A percentile compares a stretch with the other conserved stretches of the same genome.
These are phyloP conservation scores for Brachionus rubens DNA, from an alignment of 1,140 invertebrate genomes.

Conservation along the genomic window DNA sequence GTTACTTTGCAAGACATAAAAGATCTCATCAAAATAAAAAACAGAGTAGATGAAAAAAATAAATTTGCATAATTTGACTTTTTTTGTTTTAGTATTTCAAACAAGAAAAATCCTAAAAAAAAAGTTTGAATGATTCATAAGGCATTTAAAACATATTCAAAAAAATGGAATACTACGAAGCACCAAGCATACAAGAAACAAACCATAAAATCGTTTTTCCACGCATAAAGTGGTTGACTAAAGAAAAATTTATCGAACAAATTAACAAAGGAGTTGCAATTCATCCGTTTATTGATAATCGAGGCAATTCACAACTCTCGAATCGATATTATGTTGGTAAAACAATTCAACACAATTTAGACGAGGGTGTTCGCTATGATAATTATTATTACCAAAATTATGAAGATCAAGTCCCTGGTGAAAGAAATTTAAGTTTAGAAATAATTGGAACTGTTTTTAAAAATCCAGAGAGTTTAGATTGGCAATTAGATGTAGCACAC, in stretches of 20 bases:
- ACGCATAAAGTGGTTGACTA: constrained; percentile 12
- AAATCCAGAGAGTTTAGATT: neutral
- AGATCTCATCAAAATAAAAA: neutral
- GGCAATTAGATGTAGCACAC: neutral
- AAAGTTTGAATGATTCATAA: neutral
- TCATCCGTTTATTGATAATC: neutral
- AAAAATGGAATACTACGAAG: constrained; percentile 1
- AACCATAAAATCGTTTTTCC: neutral
- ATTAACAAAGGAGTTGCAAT: neutral
- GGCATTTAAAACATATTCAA: neutral
- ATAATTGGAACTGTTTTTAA: constrained; percentile 11
- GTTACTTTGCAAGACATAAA: neutral
- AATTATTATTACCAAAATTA: neutral
- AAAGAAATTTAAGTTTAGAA: constrained; percentile 5
- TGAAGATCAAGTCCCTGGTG: neutral
- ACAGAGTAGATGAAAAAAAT: neutral
- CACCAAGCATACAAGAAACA: constrained; percentile 25
- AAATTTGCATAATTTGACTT: constrained; percentile 6
- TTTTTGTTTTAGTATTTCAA: neutral
- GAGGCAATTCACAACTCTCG: neutral
- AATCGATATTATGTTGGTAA: neutral
- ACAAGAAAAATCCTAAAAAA: neutral
- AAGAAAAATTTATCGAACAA: neutral
- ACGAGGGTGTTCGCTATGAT: neutral
- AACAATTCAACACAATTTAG: constrained; percentile 20